A percentile compares a stretch with the other conserved stretches of the same genome.
phyloP scores from a whole-genome alignment of 37 sponge, comb jelly and placozoan species.

The Eunapius fragilis region DNA sequence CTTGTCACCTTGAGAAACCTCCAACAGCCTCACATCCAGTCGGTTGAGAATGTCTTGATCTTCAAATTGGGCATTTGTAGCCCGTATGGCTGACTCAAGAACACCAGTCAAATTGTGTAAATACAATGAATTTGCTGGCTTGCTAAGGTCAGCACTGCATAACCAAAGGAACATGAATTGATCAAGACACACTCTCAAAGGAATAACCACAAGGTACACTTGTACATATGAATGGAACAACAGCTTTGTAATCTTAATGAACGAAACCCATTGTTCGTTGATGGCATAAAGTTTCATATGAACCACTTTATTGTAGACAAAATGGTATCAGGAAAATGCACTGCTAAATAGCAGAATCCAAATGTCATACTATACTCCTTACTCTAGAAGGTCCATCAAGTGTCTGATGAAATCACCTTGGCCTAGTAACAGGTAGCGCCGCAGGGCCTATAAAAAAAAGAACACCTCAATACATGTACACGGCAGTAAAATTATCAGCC shows the following conservation, averaged over 20 bases:
- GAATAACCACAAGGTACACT: background rate
- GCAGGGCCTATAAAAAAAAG: conserved; percentile 84
- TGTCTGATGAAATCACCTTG: conserved; percentile 98
- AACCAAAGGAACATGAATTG: background rate
- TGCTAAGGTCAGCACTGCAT: conserved; percentile 74
- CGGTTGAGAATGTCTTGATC: conserved; percentile 81
- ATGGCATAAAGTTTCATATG: no score
- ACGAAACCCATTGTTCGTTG: no score
- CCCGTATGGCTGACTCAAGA: conserved; percentile 86
- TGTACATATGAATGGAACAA: no score
- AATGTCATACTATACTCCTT: conserved; percentile 1
- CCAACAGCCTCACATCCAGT: conserved; percentile 88
- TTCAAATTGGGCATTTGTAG: conserved; percentile 99
- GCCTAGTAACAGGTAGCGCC: conserved; percentile 95
- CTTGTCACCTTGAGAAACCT: conserved; percentile 84
- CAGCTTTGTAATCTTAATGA: no score
- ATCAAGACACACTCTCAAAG: background rate
- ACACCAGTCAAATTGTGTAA: conserved; percentile 90
- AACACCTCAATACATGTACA: no score
- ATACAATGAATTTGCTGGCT: conserved; percentile 74
- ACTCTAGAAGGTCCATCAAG: conserved; percentile 95
- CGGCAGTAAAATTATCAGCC: no score
- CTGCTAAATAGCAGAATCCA: background rate
- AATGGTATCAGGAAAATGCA: no score
- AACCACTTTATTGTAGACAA: no score